Conservation (phyloP, 2,888 invertebrate genomes). For the Argyra leucocephala region DNA sequence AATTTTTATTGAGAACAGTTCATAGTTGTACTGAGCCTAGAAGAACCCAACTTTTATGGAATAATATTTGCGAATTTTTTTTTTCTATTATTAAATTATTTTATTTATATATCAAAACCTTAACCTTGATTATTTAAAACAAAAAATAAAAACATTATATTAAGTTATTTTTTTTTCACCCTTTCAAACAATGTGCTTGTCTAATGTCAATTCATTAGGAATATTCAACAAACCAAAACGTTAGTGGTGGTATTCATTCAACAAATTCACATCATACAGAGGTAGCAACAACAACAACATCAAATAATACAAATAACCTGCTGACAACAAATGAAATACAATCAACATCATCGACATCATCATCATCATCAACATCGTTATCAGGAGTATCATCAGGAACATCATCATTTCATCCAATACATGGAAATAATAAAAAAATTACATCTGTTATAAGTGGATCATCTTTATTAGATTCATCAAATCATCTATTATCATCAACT, state of each 20-base stretch:
- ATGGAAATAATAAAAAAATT: neutral
- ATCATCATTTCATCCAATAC: neutral
- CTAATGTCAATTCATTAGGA: neutral
- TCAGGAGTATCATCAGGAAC: neutral
- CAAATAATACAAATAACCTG: neutral
- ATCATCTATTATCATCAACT: neutral
- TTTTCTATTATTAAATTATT: too few relatives aligned
- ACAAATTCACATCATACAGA: neutral
- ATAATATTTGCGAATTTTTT: too few relatives aligned
- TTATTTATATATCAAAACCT: too few relatives aligned
- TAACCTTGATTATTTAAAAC: too few relatives aligned
- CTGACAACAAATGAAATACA: constrained; percentile 8
- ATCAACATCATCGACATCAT: neutral
- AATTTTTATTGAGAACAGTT: too few relatives aligned
- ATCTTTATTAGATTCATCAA: neutral
- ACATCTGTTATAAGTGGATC: neutral
- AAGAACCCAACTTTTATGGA: too few relatives aligned
- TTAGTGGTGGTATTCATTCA: neutral
- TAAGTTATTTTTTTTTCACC: too few relatives aligned
- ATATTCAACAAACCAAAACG: constrained; percentile 10
- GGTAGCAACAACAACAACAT: neutral
- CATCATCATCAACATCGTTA: neutral
- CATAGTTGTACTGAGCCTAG: too few relatives aligned
- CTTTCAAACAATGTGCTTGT: too few relatives aligned
- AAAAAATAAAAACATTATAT: too few relatives aligned